Base-by-base conservation (phyloP, 2,888 invertebrate genomes). In the Xestia c-nigrum region DNA sequence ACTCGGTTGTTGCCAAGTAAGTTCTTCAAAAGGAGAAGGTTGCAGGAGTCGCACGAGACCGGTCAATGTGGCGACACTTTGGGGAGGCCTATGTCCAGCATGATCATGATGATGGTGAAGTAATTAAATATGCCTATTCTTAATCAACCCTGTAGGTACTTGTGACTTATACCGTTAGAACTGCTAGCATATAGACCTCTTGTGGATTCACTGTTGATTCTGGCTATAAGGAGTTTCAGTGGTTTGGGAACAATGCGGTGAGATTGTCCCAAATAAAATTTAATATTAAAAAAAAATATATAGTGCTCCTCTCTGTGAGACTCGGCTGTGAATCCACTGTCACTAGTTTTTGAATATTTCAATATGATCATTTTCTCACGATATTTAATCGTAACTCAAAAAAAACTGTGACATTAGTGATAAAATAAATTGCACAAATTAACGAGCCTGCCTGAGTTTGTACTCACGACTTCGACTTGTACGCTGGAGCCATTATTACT, bases 1-100 rank as follows among this genome's bases (percentile, higher is more conserved):
- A 99, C 93, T 99, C 99, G 0, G 97, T 99, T 6, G 98, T 98
- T 1, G 99, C 98, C 0, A 97, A 98, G 96, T 96, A 67, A 93
- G 95, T 31, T 31, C 31, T 31, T 31, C 1, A 31, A 3, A 31
- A 31, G 31, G 31, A 2, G 31, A 31, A 31, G 31, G 31, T 31
- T 31, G 31, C 31, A 31, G 31, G 31, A 31, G 31, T 31, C 31
- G 31, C 31, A 31, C 31, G 31, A 31, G 31, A 31, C 31, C 31
- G 31, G 31, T 1, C 31, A 31, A 31, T 31, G 31, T 31, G 31
- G 31, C 31, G 31, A 31, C 31, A 31, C 31, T 31, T 31, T 31
- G 31, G 31, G 31, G 31, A 31, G 31, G 31, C 31, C 31, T 31
- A 31, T 31, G 31, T 31, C 1, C 31, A 31, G 31, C 31, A 31